Percentiles rank a stretch among this genome's conserved stretches.
These are phyloP conservation scores for Hyposoter dolosus DNA, from an alignment of 2,888 invertebrate species.

Conservation along the genomic window DNA sequence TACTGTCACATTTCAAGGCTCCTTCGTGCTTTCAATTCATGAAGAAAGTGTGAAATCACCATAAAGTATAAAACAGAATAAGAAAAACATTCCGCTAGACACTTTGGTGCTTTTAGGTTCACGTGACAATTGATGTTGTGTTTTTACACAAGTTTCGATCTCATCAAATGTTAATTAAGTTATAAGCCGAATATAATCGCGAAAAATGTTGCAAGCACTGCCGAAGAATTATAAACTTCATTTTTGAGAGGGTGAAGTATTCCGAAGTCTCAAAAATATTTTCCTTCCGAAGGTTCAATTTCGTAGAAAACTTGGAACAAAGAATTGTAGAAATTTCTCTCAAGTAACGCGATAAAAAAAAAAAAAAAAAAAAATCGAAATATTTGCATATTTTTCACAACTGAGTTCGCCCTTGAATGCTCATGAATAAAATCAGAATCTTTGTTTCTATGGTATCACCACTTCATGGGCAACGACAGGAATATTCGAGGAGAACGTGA, in stretches of 20 bases:
- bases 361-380: too few species aligned
- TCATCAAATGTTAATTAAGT: not conserved
- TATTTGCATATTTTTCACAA: too few species aligned
- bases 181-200: not conserved
- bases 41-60: not conserved
- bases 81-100: not conserved
- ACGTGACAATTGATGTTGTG: not conserved
- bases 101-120: not conserved
- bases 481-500: not conserved
- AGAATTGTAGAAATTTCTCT: too few species aligned
- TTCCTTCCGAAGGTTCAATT: too few species aligned
- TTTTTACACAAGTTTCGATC: not conserved
- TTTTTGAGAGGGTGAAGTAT: too few species aligned
- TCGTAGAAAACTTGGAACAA: too few species aligned
- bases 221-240: too few species aligned
- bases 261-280: too few species aligned
- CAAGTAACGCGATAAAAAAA: too few species aligned
- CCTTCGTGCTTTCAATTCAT: not conserved
- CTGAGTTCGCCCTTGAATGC: too few species aligned
- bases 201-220: too few species aligned
- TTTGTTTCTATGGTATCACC: not conserved
- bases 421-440: not conserved
- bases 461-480: not conserved
- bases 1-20: not conserved
- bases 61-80: not conserved